A percentile compares a stretch with the other conserved stretches of the same genome.
phyloP scores from a whole-genome alignment of 2,797 vertebrate species.

The Gambelia wislizenii region DNA sequence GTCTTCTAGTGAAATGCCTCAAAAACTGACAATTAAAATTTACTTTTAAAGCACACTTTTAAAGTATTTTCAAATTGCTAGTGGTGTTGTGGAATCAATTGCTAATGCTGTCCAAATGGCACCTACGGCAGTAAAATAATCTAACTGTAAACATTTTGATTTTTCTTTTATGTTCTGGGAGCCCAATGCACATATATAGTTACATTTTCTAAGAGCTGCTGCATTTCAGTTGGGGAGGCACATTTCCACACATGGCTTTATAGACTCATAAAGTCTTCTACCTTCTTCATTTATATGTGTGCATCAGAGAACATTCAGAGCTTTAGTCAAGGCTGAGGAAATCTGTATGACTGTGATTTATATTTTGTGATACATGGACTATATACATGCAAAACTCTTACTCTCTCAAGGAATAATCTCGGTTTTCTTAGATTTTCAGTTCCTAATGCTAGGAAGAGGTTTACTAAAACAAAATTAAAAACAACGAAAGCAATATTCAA shows the following conservation, averaged over 20 bases:
- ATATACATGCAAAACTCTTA: not conserved
- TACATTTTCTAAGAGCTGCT: not conserved
- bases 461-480: slow-evolving; percentile 5
- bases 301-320: not conserved
- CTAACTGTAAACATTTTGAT: not conserved
- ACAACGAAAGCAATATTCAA: not conserved
- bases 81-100: not conserved
- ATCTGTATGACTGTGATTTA: not conserved
- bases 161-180: not conserved
- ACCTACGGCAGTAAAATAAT: not conserved
- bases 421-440: not conserved
- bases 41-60: not conserved
- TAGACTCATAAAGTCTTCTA: not conserved
- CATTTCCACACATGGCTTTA: not conserved
- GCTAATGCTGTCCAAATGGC: not conserved
- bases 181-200: not conserved
- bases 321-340: not conserved
- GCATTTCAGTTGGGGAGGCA: not conserved
- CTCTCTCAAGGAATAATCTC: not conserved
- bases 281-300: not conserved
- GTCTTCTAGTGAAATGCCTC: not conserved
- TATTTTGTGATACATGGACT: not conserved
- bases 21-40: not conserved
- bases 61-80: not conserved
- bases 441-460: not conserved